phyloP scores from a whole-genome alignment of 1,140 invertebrate genomes.

The Papilio xuthus region DNA sequence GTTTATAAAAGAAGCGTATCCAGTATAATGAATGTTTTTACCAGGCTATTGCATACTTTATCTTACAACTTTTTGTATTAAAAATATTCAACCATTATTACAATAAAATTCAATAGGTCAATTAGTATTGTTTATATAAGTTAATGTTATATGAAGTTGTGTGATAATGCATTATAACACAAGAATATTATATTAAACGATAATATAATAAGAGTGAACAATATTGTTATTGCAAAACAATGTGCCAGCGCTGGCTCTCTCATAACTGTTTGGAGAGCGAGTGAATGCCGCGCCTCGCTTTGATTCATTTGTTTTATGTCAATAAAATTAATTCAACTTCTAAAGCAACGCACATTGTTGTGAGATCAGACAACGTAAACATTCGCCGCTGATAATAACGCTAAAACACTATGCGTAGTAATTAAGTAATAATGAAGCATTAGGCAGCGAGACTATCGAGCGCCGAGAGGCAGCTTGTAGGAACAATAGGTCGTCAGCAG shows the following conservation, averaged over 20 bases:
- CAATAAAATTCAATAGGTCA: neutral
- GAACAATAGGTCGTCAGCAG: constrained; percentile 3
- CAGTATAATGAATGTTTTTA: neutral
- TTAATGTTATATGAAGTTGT: constrained; percentile 7
- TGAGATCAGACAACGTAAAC: neutral
- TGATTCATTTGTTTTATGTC: constrained; percentile 5
- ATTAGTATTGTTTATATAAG: neutral
- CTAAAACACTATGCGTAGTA: neutral
- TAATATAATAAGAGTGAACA: neutral
- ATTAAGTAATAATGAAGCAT: neutral
- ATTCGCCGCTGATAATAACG: neutral
- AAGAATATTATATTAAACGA: neutral
- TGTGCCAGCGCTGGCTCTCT: neutral
- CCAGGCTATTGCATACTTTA: neutral
- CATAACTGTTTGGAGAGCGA: neutral
- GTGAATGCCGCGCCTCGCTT: neutral
- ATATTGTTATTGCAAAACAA: constrained; percentile 26
- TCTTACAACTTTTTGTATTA: neutral
- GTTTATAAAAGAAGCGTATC: neutral
- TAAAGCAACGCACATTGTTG: constrained; percentile 2
- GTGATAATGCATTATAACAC: neutral
- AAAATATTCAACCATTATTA: neutral
- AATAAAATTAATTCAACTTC: neutral
- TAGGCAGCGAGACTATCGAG: neutral
- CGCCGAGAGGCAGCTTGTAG: neutral